Percentiles rank a stretch among this genome's conserved stretches.
phyloP scores from a whole-genome alignment of 2,797 vertebrate genomes.

The Spinus pinus region DNA sequence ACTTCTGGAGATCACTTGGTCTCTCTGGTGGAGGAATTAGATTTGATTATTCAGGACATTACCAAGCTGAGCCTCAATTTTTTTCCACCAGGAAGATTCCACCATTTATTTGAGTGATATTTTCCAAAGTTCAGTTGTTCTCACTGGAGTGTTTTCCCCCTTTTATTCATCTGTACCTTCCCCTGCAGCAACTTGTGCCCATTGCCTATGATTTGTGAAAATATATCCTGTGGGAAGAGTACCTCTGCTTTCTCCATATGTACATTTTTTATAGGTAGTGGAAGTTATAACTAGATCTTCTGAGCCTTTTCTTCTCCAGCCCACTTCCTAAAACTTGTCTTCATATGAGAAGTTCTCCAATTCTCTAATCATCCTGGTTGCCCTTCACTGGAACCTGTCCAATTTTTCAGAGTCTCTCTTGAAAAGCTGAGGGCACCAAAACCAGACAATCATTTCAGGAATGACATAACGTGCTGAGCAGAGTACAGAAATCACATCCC shows the following conservation, averaged over 20 bases:
- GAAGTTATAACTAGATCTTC: not conserved
- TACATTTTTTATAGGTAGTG: not conserved
- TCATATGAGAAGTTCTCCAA: not conserved
- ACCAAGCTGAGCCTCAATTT: not conserved
- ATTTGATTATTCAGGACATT: not conserved
- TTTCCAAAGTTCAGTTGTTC: not conserved
- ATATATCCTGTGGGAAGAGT: not conserved
- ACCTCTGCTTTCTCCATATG: not conserved
- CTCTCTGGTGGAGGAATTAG: not conserved
- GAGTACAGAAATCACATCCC: not conserved
- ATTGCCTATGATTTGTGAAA: not conserved
- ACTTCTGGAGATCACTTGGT: not conserved
- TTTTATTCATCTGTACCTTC: not conserved
- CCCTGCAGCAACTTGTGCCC: not conserved
- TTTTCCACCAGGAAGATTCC: not conserved
- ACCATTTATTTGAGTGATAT: not conserved
- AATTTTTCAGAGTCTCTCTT: not conserved
- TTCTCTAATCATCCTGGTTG: not conserved
- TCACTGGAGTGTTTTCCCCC: not conserved
- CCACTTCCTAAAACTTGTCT: not conserved
- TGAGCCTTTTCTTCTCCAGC: not conserved
- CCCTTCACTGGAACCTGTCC: not conserved
- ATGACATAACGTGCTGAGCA: accelerated
- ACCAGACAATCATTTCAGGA: not conserved
- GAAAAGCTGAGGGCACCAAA: not conserved